Evolutionary conservation across 2,797 vertebrate species (phyloP).

Genomic region (Malacoraja senta): DNA sequence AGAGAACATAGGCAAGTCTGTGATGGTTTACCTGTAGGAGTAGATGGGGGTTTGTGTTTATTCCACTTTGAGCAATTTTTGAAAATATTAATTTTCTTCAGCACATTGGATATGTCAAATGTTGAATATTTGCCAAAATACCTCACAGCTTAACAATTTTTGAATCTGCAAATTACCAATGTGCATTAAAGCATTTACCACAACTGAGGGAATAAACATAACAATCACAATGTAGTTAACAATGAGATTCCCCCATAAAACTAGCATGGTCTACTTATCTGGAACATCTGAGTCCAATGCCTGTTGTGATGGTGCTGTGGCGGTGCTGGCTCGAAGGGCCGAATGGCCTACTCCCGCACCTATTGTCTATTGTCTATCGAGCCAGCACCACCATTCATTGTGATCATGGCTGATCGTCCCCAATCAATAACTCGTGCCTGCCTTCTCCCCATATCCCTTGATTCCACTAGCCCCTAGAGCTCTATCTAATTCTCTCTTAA

Average conservation of each 20-base stretch:
- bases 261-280: neutral
- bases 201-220: neutral
- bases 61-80: neutral
- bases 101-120: neutral
- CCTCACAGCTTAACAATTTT: neutral
- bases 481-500: too few relatives aligned
- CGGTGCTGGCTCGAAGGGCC: too few relatives aligned
- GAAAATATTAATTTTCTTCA: neutral
- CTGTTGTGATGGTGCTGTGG: neutral
- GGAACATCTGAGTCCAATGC: neutral
- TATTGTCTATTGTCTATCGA: too few relatives aligned
- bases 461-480: too few relatives aligned
- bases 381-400: too few relatives aligned
- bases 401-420: too few relatives aligned
- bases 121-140: neutral
- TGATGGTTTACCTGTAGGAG: neutral
- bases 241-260: neutral
- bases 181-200: neutral
- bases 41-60: neutral
- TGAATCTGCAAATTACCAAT: constrained; percentile 9
- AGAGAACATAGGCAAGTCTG: too few relatives aligned
- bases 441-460: too few relatives aligned
- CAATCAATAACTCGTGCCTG: too few relatives aligned
- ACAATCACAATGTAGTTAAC: neutral
- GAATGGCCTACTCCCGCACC: too few relatives aligned